Percentiles rank a stretch among this genome's conserved stretches.
These are phyloP conservation scores for Laothoe populi DNA, from an alignment of 2,888 invertebrate genomes.

Conservation along the genomic window DNA sequence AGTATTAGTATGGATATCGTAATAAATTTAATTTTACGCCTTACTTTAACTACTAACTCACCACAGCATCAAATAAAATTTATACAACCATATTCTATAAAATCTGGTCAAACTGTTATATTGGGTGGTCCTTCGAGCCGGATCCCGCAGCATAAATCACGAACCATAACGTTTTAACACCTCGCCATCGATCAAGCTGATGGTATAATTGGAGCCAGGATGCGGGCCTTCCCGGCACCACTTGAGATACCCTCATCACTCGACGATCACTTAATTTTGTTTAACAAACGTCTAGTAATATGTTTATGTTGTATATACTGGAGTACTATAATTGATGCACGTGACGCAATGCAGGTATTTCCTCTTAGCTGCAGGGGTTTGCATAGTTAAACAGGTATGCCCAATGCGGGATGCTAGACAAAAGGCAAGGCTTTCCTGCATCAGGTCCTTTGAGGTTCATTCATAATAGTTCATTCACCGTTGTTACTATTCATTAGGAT, in stretches of 20 bases:
- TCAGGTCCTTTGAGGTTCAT: not conserved
- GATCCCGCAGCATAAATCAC: constrained; percentile 16
- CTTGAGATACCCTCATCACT: constrained; percentile 37
- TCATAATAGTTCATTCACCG: constrained; percentile 1
- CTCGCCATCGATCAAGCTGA: constrained; percentile 30
- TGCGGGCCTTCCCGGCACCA: constrained; percentile 44
- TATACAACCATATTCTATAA: constrained; percentile 15
- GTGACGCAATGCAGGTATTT: constrained; percentile 20
- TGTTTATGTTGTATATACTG: constrained; percentile 17
- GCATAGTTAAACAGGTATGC: constrained; percentile 23
- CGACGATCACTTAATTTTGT: constrained; percentile 40
- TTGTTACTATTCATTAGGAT: no score
- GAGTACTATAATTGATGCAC: not conserved
- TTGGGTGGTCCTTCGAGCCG: constrained; percentile 14
- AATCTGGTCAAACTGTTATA: not conserved
- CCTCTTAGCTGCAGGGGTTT: constrained; percentile 15
- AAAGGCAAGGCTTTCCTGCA: constrained; percentile 12
- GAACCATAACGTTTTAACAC: constrained; percentile 9
- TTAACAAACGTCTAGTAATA: constrained; percentile 14
- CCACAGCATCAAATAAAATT: constrained; percentile 13
- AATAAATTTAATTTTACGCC: not conserved
- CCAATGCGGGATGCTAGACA: constrained; percentile 17
- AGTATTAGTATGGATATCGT: no score
- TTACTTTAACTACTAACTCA: not conserved
- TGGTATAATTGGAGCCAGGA: constrained; percentile 48